Conservation (phyloP, 2,888 invertebrate species). For the Caenorhabditis sp. region DNA sequence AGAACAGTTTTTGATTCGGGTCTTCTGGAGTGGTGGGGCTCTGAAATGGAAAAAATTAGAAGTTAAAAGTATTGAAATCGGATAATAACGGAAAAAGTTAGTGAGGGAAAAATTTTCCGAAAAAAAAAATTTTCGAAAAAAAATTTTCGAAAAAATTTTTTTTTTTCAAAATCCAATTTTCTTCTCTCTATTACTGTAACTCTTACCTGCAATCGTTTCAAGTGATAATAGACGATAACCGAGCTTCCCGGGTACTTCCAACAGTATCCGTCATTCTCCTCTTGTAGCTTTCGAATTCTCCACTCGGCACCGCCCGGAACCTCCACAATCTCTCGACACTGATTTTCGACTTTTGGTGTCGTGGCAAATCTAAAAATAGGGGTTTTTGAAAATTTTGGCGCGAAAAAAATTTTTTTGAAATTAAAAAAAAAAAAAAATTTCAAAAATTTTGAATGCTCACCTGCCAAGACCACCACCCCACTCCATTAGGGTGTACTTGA, state of each 20-base stretch:
- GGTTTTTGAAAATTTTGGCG: conserved; percentile 1
- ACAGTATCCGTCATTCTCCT: conserved; percentile 25
- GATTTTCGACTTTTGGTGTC: background rate
- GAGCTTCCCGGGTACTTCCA: conserved; percentile 64
- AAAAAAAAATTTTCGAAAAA: background rate
- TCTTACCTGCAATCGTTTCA: conserved; percentile 48
- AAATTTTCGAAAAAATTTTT: background rate
- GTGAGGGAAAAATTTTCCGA: background rate
- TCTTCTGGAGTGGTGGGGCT: conserved; percentile 5
- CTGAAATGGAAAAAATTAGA: conserved; percentile 3
- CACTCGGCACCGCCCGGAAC: conserved; percentile 59
- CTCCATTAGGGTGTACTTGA: background rate
- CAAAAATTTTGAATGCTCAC: conserved; percentile 4
- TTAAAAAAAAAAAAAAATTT: background rate
- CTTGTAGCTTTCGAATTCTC: conserved; percentile 53
- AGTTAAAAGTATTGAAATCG: background rate
- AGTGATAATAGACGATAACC: conserved; percentile 64
- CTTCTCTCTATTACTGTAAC: background rate
- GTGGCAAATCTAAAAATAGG: conserved; percentile 23
- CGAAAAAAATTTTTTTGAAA: too few relatives aligned
- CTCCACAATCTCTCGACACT: conserved; percentile 58
- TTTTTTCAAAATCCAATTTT: background rate
- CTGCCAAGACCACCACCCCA: conserved; percentile 53
- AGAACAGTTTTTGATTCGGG: conserved; percentile 48
- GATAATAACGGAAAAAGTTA: background rate